Conservation (phyloP, 2,888 invertebrate genomes). For the Tiphia femorata region DNA sequence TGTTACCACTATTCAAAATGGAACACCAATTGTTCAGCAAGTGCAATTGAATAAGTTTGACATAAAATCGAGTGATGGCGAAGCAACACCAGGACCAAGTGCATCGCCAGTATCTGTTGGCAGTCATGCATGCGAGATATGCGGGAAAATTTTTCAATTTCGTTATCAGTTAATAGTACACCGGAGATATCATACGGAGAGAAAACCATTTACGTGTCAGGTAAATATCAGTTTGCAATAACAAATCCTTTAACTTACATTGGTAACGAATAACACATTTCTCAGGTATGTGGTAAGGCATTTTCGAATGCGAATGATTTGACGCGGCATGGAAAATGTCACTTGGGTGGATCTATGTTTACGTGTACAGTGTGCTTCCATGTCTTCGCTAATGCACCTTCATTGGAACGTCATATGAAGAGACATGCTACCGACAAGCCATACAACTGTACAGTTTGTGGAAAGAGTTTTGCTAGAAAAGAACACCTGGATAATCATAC, state of each 20-base stretch:
- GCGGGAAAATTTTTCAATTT: conserved; percentile 89
- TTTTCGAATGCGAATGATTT: conserved; percentile 85
- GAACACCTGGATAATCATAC: conserved; percentile 90
- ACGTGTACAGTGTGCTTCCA: conserved; percentile 81
- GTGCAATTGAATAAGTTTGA: conserved; percentile 67
- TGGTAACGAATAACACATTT: neutral
- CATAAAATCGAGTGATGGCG: conserved; percentile 63
- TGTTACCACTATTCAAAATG: conserved; percentile 66
- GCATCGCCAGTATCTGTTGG: conserved; percentile 75
- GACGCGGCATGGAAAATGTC: conserved; percentile 86
- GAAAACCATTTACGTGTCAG: conserved; percentile 84
- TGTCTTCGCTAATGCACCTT: conserved; percentile 79
- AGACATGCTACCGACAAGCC: conserved; percentile 87
- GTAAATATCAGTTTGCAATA: conserved; percentile 42
- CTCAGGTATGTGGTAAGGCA: conserved; percentile 84
- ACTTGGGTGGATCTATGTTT: conserved; percentile 83
- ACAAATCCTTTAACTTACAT: neutral
- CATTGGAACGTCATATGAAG: conserved; percentile 81
- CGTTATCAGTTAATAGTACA: conserved; percentile 90
- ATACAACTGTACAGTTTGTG: conserved; percentile 87
- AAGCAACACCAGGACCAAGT: conserved; percentile 67
- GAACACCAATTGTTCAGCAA: conserved; percentile 64
- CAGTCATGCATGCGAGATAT: conserved; percentile 85
- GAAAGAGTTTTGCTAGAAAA: conserved; percentile 88
- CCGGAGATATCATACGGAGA: conserved; percentile 87